phyloP scores from a whole-genome alignment of 2,113 vertebrate genomes.

The Zosterops hypoxanthus region DNA sequence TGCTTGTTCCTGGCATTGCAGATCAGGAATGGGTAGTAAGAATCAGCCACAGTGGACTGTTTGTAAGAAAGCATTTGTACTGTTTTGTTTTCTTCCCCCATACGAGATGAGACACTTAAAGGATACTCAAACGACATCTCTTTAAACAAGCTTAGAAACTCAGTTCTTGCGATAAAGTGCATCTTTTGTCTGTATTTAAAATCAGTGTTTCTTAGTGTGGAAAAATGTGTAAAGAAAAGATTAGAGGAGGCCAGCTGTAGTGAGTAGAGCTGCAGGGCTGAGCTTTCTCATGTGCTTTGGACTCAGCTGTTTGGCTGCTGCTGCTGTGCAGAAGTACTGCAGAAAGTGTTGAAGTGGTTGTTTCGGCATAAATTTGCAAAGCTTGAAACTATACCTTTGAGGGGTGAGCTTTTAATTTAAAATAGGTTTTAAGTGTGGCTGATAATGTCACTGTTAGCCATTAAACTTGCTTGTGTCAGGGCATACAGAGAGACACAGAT shows the following conservation, averaged over 20 bases:
- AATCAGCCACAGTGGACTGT: neutral
- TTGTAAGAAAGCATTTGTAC: neutral
- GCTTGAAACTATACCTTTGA: constrained; percentile 17
- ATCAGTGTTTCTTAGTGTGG: neutral
- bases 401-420: neutral
- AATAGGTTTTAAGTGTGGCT: neutral
- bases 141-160: neutral
- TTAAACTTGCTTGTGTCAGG: neutral
- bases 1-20: neutral
- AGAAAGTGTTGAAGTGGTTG: neutral
- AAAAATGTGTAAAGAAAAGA: neutral
- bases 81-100: neutral
- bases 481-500: neutral
- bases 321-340: neutral
- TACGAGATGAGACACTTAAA: neutral
- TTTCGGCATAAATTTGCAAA: neutral
- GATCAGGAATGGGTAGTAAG: neutral
- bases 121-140: neutral
- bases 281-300: neutral
- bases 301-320: neutral
- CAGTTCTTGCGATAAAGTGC: neutral
- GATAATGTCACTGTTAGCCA: neutral
- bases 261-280: neutral
- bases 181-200: neutral
- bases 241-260: neutral